Evolutionary conservation across 2,888 invertebrate species (phyloP), one percentile per base, ranked within the genome.

Genomic region (Tuberolachnus salignus): DNA sequence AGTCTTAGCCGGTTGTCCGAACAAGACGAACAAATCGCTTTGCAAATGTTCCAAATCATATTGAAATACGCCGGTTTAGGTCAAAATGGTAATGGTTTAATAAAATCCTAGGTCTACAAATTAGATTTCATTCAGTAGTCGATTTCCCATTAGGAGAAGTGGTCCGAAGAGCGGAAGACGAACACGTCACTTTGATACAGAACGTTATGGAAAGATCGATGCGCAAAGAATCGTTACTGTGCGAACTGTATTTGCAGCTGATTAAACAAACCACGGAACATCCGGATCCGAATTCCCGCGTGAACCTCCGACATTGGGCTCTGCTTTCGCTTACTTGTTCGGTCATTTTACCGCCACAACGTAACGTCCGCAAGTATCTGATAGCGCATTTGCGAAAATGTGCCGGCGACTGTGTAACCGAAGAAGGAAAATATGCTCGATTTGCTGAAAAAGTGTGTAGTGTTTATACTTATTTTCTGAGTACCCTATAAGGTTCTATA

Each of bases 341-440:
- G 75, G 91, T 96, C 0, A 92, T 95, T 74, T 87, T 95, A 82
- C 97, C 97, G 34, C 92, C 95, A 16, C 92, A 93, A 84, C 93
- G 94, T 85, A 90, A 92, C 3, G 90, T 97, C 82, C 88, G 95
- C 53, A 91, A 94, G 83, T 93, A 97, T 86, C 88, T 97, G 75
- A 91, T 95, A 63, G 92, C 95, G 0, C 97, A 97, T 85, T 88
- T 97, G 83, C 92, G 95, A 83, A 90, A 94, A 83, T 94, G 96
- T 84, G 92, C 95, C 46, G 91, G 93, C 81, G 94, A 94, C 86
- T 93, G 92, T 83, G 91, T 93, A 0, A 94, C 94, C 0, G 96
- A 97, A 86, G 97, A 97, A 86, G 97, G 96, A 61, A 94, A 95
- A 87, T 97, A 94, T 86, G 96, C 97, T 0, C 87, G 96, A 82